phyloP scores from a whole-genome alignment of 2,888 invertebrate genomes.

The Lycocerus yunnanus region DNA sequence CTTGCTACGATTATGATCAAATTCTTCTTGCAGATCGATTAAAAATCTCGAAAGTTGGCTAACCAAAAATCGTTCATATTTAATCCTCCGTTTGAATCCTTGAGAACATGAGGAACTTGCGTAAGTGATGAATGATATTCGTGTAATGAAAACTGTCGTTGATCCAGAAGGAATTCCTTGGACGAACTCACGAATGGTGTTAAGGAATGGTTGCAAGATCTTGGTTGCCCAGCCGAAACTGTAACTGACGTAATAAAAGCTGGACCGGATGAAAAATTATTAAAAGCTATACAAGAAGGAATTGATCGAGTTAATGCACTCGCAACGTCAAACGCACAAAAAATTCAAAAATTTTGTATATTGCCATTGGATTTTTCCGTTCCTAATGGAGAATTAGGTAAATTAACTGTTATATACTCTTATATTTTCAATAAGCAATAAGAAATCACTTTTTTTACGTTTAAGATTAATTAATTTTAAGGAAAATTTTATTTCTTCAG shows the following conservation, averaged over 20 bases:
- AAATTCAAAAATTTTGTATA: slow-evolving; percentile 84
- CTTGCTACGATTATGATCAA: slow-evolving; percentile 74
- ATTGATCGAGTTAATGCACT: slow-evolving; percentile 76
- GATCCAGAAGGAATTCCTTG: slow-evolving; percentile 73
- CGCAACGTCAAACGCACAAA: slow-evolving; percentile 86
- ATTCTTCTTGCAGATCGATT: slow-evolving; percentile 81
- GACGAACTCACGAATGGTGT: slow-evolving; percentile 71
- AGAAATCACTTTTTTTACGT: no score
- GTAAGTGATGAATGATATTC: slow-evolving; percentile 94
- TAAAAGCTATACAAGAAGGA: slow-evolving; percentile 77
- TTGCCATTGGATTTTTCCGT: slow-evolving; percentile 86
- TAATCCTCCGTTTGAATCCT: slow-evolving; percentile 86
- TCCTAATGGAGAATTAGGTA: slow-evolving; percentile 85
- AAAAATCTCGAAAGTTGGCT: slow-evolving; percentile 90
- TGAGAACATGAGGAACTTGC: slow-evolving; percentile 86
- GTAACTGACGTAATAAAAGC: slow-evolving; percentile 71
- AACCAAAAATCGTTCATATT: slow-evolving; percentile 90
- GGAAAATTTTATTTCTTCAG: no score
- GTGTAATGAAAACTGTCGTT: slow-evolving; percentile 87
- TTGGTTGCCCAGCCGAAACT: slow-evolving; percentile 73
- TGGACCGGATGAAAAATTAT: slow-evolving; percentile 63
- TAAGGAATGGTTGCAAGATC: slow-evolving; percentile 70
- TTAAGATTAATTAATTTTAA: no score
- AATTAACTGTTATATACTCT: slow-evolving; percentile 12
- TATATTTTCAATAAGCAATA: no score